Base-by-base conservation (phyloP, 2,797 vertebrate species). In the Kryptopterus vitreolus region DNA sequence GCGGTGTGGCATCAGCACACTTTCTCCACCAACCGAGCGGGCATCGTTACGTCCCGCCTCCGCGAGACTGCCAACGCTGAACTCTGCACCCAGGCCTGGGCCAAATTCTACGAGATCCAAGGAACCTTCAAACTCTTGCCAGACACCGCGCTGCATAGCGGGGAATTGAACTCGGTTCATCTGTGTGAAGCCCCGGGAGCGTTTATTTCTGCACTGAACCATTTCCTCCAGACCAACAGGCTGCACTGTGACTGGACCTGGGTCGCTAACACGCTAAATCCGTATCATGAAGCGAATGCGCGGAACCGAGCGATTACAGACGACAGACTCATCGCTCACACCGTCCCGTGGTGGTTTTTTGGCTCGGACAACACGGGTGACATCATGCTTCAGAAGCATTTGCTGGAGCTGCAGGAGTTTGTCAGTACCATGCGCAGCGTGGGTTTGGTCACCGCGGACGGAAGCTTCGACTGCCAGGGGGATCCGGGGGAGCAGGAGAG, bases 401-500 rank as follows among this genome's bases (percentile, higher is more conserved):
- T 98, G 75, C 89, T 93, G 6, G 96, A 96, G 53, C 92, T 99
- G 86, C 92, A 94, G 87, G 81, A 22, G 2, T 96, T 98, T 55
- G 89, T 95, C 22, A 90, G 92, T 0, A 91, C 88, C 86, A 94
- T 96, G 95, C 85, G 68, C 6, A 69, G 90, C 0, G 87, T 98
- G 24, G 95, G 97, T 85, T 72, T 99, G 89, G 94, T 99, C 78
- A 99, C 98, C 0, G 97, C 98, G 5, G 98, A 98, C 65, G 98
- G 98, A 18, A 99, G 98, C 85, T 98, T 99, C 77, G 97, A 99
- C 89, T 99, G 98, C 87, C 98, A 98, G 88, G 96, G 96, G 71
- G 96, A 98, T 66, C 98, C 98, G 0, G 97, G 97, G 0, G 98
- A 99, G 86, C 98, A 99, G 92, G 98, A 99, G 88, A 90, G 94